A percentile compares a stretch with the other conserved stretches of the same genome.
Evolutionary conservation across 2,797 vertebrate species (phyloP).

Genomic region (Kryptolebias ocellatus): DNA sequence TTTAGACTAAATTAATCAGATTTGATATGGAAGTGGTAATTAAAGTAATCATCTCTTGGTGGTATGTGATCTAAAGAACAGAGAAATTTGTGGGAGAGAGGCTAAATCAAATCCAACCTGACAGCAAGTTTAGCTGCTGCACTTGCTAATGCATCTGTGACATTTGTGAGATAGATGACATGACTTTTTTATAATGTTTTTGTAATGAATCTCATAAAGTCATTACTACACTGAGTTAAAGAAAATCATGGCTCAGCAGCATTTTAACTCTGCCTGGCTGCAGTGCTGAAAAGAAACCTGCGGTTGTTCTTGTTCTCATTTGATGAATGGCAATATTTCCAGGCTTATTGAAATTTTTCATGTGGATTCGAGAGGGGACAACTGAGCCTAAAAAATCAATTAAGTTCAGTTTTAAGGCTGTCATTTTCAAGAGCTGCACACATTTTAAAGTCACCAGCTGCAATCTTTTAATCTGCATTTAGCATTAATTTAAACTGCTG

Average conservation of each 20-base stretch:
- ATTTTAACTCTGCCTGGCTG: constrained; percentile 1
- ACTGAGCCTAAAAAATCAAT: neutral
- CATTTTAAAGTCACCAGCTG: neutral
- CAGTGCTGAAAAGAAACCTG: neutral
- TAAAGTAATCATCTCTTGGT: neutral
- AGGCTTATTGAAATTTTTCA: neutral
- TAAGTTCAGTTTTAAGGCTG: neutral
- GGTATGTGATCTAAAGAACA: neutral
- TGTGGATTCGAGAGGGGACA: neutral
- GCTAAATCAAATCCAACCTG: neutral
- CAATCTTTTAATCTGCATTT: neutral
- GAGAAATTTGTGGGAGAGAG: neutral
- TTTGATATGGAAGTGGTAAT: neutral
- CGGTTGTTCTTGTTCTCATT: neutral
- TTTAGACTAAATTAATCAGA: too few species aligned
- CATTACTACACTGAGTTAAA: neutral
- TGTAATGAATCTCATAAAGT: neutral
- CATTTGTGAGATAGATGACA: neutral
- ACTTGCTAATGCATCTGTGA: neutral
- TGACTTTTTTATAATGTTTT: neutral
- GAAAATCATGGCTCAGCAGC: neutral
- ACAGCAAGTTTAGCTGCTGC: neutral
- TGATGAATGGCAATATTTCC: neutral
- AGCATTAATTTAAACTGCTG: neutral
- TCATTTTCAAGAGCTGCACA: neutral